Percentiles rank a stretch among this genome's conserved stretches.
Evolutionary conservation across 2,888 invertebrate species (phyloP).

Genomic region (Chironomus riparius): DNA sequence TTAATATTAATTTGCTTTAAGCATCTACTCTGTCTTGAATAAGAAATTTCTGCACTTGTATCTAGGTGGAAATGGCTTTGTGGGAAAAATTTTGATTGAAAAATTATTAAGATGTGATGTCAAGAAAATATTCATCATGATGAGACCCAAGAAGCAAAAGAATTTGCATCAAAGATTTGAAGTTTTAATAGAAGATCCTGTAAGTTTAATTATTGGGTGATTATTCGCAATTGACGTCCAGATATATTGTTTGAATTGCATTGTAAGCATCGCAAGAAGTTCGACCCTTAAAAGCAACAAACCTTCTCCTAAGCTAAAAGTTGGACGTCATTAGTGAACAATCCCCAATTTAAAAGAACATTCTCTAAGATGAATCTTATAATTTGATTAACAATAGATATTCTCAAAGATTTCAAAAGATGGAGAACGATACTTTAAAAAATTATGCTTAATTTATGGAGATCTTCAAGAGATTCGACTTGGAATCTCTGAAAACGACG

Average conservation of each 20-base stretch:
- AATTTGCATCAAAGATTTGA: slow-evolving; percentile 17
- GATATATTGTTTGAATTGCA: too few relatives aligned
- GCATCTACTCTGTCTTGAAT: too few relatives aligned
- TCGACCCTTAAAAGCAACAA: too few relatives aligned
- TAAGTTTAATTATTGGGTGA: neutral
- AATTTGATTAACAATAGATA: neutral
- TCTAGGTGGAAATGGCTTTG: slow-evolving; percentile 17
- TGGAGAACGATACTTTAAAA: slow-evolving; percentile 30
- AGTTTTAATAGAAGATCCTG: slow-evolving; percentile 7
- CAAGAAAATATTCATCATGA: slow-evolving; percentile 24
- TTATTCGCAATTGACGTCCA: neutral
- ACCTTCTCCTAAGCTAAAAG: too few relatives aligned
- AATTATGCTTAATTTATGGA: slow-evolving; percentile 31
- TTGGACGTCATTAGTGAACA: too few relatives aligned
- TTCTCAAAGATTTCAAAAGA: slow-evolving; percentile 25
- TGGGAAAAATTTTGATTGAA: slow-evolving; percentile 20
- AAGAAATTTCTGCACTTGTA: neutral
- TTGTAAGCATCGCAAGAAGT: too few relatives aligned
- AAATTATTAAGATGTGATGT: slow-evolving; percentile 23
- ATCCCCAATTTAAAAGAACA: too few relatives aligned
- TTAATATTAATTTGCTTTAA: too few relatives aligned
- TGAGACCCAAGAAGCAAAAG: slow-evolving; percentile 26
- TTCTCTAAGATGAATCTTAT: too few relatives aligned
- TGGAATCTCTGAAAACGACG: slow-evolving; percentile 30
- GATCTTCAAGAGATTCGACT: slow-evolving; percentile 30